phyloP scores from a whole-genome alignment of 2,888 invertebrate genomes.

The Drosophila seclusa region DNA sequence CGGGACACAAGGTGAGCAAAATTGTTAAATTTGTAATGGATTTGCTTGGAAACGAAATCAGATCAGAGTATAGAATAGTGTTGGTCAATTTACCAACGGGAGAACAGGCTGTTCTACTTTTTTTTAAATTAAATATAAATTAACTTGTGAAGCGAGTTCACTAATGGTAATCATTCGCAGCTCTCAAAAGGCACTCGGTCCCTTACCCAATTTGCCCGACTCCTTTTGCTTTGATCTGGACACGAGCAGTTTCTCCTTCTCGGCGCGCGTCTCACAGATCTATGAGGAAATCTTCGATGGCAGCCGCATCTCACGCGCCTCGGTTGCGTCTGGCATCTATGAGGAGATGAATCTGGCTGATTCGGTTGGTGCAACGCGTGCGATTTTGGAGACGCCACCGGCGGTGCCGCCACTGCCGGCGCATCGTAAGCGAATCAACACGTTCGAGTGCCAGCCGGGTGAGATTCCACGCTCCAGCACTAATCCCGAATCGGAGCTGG shows the following conservation, averaged over 20 bases:
- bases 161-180: neutral
- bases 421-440: constrained; percentile 83
- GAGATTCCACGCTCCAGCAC: constrained; percentile 83
- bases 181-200: constrained; percentile 79
- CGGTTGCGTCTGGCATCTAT: constrained; percentile 84
- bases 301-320: constrained; percentile 79
- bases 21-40: neutral
- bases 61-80: neutral
- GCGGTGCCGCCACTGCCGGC: constrained; percentile 81
- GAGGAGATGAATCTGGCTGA: constrained; percentile 84
- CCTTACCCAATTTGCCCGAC: constrained; percentile 83
- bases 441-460: constrained; percentile 73
- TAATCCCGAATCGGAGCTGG: constrained; percentile 84
- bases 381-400: constrained; percentile 65
- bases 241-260: constrained; percentile 71
- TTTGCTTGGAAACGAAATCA: neutral
- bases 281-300: constrained; percentile 84
- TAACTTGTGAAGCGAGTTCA: neutral
- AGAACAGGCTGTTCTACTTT: neutral
- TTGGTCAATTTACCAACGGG: neutral
- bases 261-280: constrained; percentile 83
- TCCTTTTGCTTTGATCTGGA: constrained; percentile 59
- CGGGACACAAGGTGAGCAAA: constrained; percentile 58
- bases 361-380: constrained; percentile 19
- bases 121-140: neutral